These are phyloP conservation scores for Rhinichthys klamathensis DNA, from an alignment of 2,113 vertebrate species.

Conservation along the genomic window DNA sequence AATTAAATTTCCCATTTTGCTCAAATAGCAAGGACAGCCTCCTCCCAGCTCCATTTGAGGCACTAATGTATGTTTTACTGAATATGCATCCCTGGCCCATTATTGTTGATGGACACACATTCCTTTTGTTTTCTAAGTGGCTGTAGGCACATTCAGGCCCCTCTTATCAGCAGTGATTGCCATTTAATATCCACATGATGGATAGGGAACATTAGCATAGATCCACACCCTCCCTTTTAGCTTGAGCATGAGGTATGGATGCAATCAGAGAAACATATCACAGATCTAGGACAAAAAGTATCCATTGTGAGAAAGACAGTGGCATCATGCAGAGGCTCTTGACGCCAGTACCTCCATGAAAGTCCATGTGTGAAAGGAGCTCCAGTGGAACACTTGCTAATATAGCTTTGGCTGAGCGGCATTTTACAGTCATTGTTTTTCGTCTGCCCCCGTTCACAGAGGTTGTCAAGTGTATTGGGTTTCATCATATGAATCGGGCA, in stretches of 20 bases:
- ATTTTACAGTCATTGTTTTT: conserved; percentile 60
- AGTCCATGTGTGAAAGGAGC: conserved; percentile 49
- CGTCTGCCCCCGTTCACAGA: conserved; percentile 53
- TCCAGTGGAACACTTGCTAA: conserved; percentile 58
- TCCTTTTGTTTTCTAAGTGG: conserved; percentile 62
- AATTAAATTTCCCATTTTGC: conserved; percentile 53
- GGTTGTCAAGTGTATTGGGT: conserved; percentile 58
- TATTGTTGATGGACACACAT: conserved; percentile 49
- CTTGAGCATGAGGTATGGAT: conserved; percentile 41
- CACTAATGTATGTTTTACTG: conserved; percentile 57
- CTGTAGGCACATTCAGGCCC: conserved; percentile 55
- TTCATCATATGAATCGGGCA: conserved; percentile 62
- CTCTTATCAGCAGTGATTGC: conserved; percentile 55
- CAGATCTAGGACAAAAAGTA: conserved; percentile 7
- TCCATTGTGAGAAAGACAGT: background rate
- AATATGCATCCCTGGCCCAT: conserved; percentile 46
- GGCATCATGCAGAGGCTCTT: background rate
- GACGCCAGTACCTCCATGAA: conserved; percentile 30
- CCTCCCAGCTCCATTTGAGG: conserved; percentile 33
- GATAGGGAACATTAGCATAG: conserved; percentile 57
- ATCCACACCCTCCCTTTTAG: conserved; percentile 45
- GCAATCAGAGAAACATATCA: conserved; percentile 44
- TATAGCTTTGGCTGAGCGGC: conserved; percentile 57
- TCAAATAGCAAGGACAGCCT: conserved; percentile 30
- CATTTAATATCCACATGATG: conserved; percentile 67